Conservation (phyloP, 2,113 vertebrate species). For the Percina caprodes region DNA sequence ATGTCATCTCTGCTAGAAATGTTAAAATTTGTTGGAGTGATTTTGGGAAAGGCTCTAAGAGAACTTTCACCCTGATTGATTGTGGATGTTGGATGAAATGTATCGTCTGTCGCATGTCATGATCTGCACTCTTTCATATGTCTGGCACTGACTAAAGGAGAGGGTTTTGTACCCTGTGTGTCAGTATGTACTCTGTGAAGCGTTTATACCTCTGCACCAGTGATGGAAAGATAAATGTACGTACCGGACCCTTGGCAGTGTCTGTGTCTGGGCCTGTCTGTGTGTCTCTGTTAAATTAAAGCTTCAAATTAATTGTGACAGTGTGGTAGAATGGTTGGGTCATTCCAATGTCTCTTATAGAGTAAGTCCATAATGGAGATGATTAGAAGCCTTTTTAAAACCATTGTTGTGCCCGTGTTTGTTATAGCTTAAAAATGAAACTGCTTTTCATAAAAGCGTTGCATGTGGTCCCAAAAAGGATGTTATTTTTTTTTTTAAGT, state of each 20-base stretch:
- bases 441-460: not conserved
- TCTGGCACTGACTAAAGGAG: not conserved
- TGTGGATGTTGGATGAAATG: slow-evolving; percentile 7
- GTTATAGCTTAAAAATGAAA: no score
- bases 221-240: not conserved
- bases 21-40: not conserved
- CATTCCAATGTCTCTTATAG: not conserved
- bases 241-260: no score
- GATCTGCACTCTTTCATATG: not conserved
- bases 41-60: slow-evolving; percentile 32
- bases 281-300: not conserved
- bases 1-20: not conserved
- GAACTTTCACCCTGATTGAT: slow-evolving; percentile 31
- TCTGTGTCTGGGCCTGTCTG: no score
- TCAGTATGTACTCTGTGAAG: not conserved
- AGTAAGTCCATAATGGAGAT: not conserved
- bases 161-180: not conserved
- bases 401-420: not conserved
- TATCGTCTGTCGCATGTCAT: not conserved
- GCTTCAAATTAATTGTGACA: not conserved
- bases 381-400: not conserved
- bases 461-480: not conserved
- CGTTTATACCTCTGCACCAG: not conserved
- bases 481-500: not conserved
- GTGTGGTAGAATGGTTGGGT: not conserved